Base-by-base conservation (phyloP, 2,888 invertebrate genomes). In the Atrina japonica region DNA sequence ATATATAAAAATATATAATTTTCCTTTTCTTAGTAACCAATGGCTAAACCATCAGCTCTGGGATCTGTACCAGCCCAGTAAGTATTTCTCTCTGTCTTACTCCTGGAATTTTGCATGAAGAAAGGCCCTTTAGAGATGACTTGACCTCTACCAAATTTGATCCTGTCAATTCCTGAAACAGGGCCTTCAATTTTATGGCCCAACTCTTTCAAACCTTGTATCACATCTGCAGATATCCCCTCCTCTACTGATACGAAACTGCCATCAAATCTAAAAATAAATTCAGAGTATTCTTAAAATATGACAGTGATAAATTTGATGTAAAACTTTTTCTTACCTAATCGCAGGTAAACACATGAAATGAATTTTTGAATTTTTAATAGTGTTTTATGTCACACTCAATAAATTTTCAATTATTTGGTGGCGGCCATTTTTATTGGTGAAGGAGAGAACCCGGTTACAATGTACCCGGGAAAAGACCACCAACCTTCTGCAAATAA, bases 51-150 rank as follows among this genome's bases (percentile, higher is more conserved):
- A 76, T 89, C 89, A 35, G 83, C 82, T 64, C 89, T 78, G 1
- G 88, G 87, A 64, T 89, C 89, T 6, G 86, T 83, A 1, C 86
- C 89, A n/a, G 83, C 87, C 88, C 88, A 88, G 61, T 83, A 83
- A 7, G 83, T 79, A 29, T 35, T 21, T 18, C 30, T 59, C 16
- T 52, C 56, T 3, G 41, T 21, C n/a, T 61, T 53, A 29, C 52
- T 45, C 18, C 14, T 3, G 3, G 30, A 16, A 2, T 52, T 30
- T 6, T 41, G 43, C 23, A 43, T 49, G 35, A 61, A 60, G 1
- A 66, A 56, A 43, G 70, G 67, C 1, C 89, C 88, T 40, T 77
- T 73, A 5, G 87, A 82, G 60, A 90, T 90, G 6, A 89, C 77
- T 65, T 89, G 89, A n/a, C 89, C 89, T 58, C 86, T 75, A 0